Conservation (phyloP, 2,113 vertebrate genomes). For the Melierax canorus region DNA sequence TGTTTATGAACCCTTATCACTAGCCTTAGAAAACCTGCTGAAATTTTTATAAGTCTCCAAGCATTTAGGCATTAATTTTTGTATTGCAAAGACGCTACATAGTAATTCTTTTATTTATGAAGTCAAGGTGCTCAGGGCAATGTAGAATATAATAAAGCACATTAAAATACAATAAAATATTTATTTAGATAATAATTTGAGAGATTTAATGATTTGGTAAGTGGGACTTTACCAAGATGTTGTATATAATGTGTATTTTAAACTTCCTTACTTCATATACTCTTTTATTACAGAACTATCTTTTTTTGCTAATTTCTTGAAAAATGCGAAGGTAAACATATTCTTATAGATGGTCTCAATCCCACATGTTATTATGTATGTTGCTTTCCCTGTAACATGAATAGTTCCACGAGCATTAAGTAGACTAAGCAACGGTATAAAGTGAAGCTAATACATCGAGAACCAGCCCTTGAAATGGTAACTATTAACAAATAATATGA, state of each 20-base stretch:
- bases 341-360: neutral
- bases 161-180: slow-evolving; percentile 35
- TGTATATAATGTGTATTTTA: neutral
- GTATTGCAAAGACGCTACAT: neutral
- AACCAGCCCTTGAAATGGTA: neutral
- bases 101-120: slow-evolving; percentile 39
- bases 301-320: neutral
- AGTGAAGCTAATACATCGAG: neutral
- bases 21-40: neutral
- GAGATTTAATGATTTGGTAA: neutral
- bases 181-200: slow-evolving; percentile 20
- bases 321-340: neutral
- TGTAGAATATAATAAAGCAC: slow-evolving; percentile 10
- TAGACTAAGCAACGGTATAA: neutral
- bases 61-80: slow-evolving; percentile 45
- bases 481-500: neutral
- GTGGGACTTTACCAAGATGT: neutral
- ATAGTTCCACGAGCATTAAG: neutral
- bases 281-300: neutral
- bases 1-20: neutral
- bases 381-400: neutral
- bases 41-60: slow-evolving; percentile 5
- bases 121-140: slow-evolving; percentile 10
- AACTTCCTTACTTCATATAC: neutral
- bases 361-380: neutral